Evolutionary conservation across 2,888 invertebrate species (phyloP), one percentile per base, ranked within the genome.

Genomic region (Leistus spinibarbis): DNA sequence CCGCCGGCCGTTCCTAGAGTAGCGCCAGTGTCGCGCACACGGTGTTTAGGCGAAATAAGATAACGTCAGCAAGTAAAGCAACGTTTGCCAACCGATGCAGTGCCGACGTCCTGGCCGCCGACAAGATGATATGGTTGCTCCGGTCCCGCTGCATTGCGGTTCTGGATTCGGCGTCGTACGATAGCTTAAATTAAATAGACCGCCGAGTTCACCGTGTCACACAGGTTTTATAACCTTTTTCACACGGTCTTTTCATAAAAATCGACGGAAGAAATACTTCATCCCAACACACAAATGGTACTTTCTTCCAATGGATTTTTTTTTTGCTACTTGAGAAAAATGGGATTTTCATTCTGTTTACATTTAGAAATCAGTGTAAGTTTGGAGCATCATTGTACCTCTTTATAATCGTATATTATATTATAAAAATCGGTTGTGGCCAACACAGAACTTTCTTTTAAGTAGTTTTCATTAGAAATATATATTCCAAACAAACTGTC

Each of bases 111-210:
- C 54, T 10, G 23, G 54, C 16, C 68, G 68, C 5, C 40, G 66
- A 9, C 27, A 24, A n/a, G n/a, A n/a, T n/a, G n/a, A n/a, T n/a
- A n/a, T n/a, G n/a, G n/a, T n/a, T n/a, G 54, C 54, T 53, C 66
- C n/a, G 17, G n/a, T 17, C 53, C 16, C 60, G 20, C 71, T 71
- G 71, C 71, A 71, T 54, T 71, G 71, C 71, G 71, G 71, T 27
- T 62, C 13, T 53, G 22, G 20, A 23, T 23, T 19, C 53, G 17
- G 54, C 64, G 53, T 22, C 19, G 63, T 71, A 54, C 64, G 71
- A 71, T 64, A 71, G 71, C 71, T 71, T 71, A 71, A 71, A 71
- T 64, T 71, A 71, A 64, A 71, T 71, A 71, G 71, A 71, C 63
- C 54, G 54, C 54, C 71, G 54, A 71, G 71, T 71, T 71, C 71